Conservation (phyloP, 1,140 invertebrate genomes). For the Anagrus nilaparvatae region DNA sequence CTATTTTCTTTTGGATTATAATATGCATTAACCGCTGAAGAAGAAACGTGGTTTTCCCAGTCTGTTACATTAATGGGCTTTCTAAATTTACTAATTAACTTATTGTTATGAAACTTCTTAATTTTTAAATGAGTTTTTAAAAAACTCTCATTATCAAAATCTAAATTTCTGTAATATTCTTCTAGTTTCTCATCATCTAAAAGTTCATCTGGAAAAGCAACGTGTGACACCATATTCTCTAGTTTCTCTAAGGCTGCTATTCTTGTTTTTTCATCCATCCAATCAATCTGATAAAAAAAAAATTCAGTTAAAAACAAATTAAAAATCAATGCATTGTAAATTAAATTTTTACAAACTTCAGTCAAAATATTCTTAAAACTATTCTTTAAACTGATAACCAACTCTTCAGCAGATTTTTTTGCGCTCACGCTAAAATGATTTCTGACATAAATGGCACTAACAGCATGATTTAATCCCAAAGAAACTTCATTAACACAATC, state of each 20-base stretch:
- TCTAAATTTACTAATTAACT: conserved; percentile 48
- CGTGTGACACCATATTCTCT: conserved; percentile 42
- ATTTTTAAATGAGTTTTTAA: conserved; percentile 50
- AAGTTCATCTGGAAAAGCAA: conserved; percentile 52
- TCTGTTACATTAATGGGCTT: conserved; percentile 57
- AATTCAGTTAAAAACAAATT: too few relatives aligned
- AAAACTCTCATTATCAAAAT: conserved; percentile 44
- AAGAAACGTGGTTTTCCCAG: conserved; percentile 53
- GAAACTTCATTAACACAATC: conserved; percentile 44
- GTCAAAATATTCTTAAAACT: too few relatives aligned
- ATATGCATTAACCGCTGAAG: conserved; percentile 58
- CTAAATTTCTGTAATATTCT: conserved; percentile 44
- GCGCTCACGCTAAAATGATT: conserved; percentile 46
- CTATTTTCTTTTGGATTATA: conserved; percentile 57
- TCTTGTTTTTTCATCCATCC: conserved; percentile 60
- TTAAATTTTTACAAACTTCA: conserved; percentile 36
- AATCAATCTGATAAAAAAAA: conserved; percentile 39
- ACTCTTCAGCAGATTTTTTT: conserved; percentile 47
- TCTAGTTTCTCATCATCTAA: conserved; percentile 45
- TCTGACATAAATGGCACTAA: conserved; percentile 48
- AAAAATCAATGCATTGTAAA: too few relatives aligned
- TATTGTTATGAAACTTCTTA: conserved; percentile 49
- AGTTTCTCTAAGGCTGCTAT: conserved; percentile 47
- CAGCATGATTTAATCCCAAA: conserved; percentile 41
- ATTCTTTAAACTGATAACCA: conserved; percentile 61